Conservation (phyloP, 2,113 vertebrate genomes). For the Patagioenas fasciata region DNA sequence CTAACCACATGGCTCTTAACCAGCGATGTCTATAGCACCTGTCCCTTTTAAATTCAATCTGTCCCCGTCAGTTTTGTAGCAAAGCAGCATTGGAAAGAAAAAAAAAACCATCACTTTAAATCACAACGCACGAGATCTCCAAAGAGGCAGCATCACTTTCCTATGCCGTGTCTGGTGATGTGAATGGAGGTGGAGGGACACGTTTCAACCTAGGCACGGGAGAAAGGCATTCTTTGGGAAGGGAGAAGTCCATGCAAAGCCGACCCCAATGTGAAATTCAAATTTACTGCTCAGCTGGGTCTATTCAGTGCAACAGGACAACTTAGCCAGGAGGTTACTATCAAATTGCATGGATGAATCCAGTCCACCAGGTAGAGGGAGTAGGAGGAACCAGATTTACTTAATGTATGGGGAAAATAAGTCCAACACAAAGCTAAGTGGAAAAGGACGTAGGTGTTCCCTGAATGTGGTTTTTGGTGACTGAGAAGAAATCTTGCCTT, state of each 20-base stretch:
- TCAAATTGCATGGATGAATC: slow-evolving; percentile 19
- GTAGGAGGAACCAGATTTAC: neutral
- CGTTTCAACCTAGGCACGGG: neutral
- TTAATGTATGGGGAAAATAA: slow-evolving; percentile 21
- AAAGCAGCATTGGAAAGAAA: slow-evolving; percentile 40
- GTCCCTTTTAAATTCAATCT: neutral
- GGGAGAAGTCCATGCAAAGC: slow-evolving; percentile 56
- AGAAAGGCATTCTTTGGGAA: slow-evolving; percentile 53
- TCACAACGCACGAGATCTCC: neutral
- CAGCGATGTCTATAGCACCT: neutral
- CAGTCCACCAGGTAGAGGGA: slow-evolving; percentile 20
- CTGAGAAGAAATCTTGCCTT: slow-evolving; percentile 65
- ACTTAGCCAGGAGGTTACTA: slow-evolving; percentile 40
- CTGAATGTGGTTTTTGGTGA: slow-evolving; percentile 70
- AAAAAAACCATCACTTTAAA: slow-evolving; percentile 18
- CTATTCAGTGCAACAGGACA: slow-evolving; percentile 50
- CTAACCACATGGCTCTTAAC: neutral
- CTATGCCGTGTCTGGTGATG: neutral
- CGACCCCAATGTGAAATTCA: neutral
- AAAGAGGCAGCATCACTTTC: neutral
- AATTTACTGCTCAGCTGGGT: slow-evolving; percentile 44
- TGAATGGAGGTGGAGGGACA: neutral
- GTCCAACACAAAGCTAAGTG: slow-evolving; percentile 42
- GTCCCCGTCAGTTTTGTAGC: neutral
- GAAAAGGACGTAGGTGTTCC: slow-evolving; percentile 38